Evolutionary conservation across 2,113 vertebrate species (phyloP).

Genomic region (Zosterops hypoxanthus): DNA sequence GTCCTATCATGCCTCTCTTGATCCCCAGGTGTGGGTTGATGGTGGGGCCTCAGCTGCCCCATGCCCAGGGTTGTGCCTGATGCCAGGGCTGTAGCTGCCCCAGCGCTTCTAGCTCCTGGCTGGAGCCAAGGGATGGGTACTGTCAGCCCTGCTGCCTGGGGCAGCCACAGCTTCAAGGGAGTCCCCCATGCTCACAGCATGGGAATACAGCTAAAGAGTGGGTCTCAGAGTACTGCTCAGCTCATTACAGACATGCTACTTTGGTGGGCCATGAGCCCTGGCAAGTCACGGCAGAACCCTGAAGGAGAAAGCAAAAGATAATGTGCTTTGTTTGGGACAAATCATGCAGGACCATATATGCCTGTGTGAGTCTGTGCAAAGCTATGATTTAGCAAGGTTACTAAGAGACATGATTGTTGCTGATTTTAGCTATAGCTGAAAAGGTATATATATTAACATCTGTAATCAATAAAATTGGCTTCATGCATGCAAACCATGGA

Average conservation of each 20-base stretch:
- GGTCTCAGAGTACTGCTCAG: not conserved
- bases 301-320: not conserved
- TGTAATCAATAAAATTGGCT: not conserved
- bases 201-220: not conserved
- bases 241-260: not conserved
- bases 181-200: too few species aligned
- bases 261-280: not conserved
- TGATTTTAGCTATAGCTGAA: not conserved
- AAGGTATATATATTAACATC: not conserved
- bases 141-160: not conserved
- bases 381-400: not conserved
- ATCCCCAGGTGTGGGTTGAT: accelerated
- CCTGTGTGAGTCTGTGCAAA: not conserved
- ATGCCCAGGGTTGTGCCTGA: too few species aligned
- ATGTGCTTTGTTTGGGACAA: not conserved
- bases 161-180: not conserved
- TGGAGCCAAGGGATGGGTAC: accelerated
- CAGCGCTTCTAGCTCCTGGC: not conserved
- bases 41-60: accelerated
- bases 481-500: not conserved
- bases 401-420: not conserved
- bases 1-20: accelerated
- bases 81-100: not conserved
- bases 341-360: not conserved
- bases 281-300: not conserved